Evolutionary conservation across 30 jellyfish, hydroid and myxozoan genomes (phyloP), one percentile per base, ranked within the genome.

Genomic region (Pseudorhiza aurosa): DNA sequence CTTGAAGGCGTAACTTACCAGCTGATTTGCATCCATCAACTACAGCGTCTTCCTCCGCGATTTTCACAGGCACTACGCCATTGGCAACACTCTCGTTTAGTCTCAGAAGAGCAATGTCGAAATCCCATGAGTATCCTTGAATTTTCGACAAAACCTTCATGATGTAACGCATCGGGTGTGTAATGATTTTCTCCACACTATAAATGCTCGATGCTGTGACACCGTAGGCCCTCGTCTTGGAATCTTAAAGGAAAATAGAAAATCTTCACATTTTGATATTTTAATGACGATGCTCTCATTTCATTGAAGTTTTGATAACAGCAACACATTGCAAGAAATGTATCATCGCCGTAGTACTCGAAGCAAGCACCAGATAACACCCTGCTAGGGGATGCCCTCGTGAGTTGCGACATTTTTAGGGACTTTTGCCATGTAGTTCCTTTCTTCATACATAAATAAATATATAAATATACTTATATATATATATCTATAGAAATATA

Each of bases 11-110:
- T 71, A 18, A 4, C 88, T 37, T 57, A 77, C 89, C 89, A 32
- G 89, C 89, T 2, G 89, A 59, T 26, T 46, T 26, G 58, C 89
- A 77, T 12, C 49, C 47, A 6, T 76, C 31, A 14, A 59, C 81
- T 9, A 28, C 32, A 2, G 27, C 32, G 21, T 42, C 59, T 1
- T 29, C 51, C 1, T 37, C 39, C 0, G 60, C 57, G 3, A 77
- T 26, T 4, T 24, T 21, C 4, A 30, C 71, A 2, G 55, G 29
- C 0, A 37, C 36, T 31, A 39, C 33, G 2, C 22, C 29, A 11
- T 24, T 55, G 33, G 81, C 62, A 2, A 77, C 30, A 8, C 58
- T 60, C 22, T 40, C 73, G 37, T 30, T 59, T 27, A 77, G 81
- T 36, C 60, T 77, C 9, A 77, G 29, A 42, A 77, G 58, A 1